Percentiles rank a stretch among this genome's conserved stretches.
Conservation (phyloP, 2,113 vertebrate species). For the Trogon surrucura region DNA sequence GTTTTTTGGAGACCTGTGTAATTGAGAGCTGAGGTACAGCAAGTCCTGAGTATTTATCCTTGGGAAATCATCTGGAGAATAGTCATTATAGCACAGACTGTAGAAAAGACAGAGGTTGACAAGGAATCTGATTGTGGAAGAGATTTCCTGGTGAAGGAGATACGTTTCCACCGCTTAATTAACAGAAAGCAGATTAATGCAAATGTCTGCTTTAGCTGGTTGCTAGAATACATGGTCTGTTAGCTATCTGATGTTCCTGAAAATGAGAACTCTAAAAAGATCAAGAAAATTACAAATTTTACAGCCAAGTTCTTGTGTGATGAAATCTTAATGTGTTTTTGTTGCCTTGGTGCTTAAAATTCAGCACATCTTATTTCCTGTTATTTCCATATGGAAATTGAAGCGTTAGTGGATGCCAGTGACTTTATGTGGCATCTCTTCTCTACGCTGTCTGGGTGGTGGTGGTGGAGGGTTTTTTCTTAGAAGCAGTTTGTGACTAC, state of each 20-base stretch:
- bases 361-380: slow-evolving; percentile 36
- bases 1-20: neutral
- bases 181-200: slow-evolving; percentile 50
- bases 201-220: slow-evolving; percentile 39
- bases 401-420: slow-evolving; percentile 35
- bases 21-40: neutral
- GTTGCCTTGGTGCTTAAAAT: slow-evolving; percentile 60
- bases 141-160: neutral
- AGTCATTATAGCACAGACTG: neutral
- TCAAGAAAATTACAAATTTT: slow-evolving; percentile 51
- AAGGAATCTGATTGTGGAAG: neutral
- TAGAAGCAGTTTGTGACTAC: neutral
- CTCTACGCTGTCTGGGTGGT: neutral
- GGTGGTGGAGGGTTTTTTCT: neutral
- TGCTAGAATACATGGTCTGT: slow-evolving; percentile 55
- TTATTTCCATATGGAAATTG: slow-evolving; percentile 52
- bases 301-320: slow-evolving; percentile 44
- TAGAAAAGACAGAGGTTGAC: neutral
- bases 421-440: slow-evolving; percentile 40
- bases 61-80: neutral
- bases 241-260: slow-evolving; percentile 61
- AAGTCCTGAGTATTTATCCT: neutral
- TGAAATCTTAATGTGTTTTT: slow-evolving; percentile 62
- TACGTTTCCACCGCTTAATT: slow-evolving; percentile 41
- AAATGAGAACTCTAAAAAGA: slow-evolving; percentile 64